Evolutionary conservation across 2,113 vertebrate species (phyloP).

Genomic region (Psittacara wagleri): DNA sequence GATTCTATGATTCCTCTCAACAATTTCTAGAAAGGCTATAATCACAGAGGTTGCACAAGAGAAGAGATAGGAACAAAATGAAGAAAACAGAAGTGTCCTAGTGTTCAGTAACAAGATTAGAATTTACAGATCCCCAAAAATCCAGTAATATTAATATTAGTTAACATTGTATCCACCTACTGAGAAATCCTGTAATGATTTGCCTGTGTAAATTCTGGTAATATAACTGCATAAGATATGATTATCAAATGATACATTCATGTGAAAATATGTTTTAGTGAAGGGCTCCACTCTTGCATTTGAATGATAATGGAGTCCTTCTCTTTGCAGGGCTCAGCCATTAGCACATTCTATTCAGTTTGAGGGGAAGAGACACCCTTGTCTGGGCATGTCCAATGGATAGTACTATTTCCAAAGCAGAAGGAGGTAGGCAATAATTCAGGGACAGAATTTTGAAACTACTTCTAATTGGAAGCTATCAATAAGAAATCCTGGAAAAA

Average conservation of each 20-base stretch:
- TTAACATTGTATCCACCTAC: not conserved
- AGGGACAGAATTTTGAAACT: not conserved
- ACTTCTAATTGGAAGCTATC: not conserved
- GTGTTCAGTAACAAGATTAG: not conserved
- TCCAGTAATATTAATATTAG: not conserved
- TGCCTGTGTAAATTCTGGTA: not conserved
- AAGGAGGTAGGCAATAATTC: not conserved
- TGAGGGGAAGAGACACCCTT: not conserved
- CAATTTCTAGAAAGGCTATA: not conserved
- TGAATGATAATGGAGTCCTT: not conserved
- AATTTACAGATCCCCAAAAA: not conserved
- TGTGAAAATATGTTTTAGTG: not conserved
- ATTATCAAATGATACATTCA: not conserved
- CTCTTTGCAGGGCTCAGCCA: not conserved
- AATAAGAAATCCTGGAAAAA: not conserved
- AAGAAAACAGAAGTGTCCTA: not conserved
- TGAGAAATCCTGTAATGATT: not conserved
- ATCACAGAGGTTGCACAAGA: not conserved
- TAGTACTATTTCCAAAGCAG: not conserved
- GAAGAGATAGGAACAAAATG: not conserved
- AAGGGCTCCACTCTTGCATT: not conserved
- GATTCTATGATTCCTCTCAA: not conserved
- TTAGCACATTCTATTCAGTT: not conserved
- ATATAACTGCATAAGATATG: not conserved
- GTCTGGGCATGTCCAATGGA: not conserved